phyloP scores from a whole-genome alignment of 2,888 invertebrate species.

The Leptopilina syphax region DNA sequence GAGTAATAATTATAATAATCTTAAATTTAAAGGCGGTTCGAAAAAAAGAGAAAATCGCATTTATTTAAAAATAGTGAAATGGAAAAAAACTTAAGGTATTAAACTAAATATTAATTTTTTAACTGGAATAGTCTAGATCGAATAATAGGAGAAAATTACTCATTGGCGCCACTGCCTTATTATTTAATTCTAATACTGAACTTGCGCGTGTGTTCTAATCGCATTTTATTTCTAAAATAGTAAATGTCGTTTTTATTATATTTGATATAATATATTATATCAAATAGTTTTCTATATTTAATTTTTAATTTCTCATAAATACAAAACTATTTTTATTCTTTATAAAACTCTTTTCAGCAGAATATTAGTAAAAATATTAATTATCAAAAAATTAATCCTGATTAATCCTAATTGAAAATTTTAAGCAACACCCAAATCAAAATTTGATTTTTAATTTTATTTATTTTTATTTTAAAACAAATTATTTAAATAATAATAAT shows the following conservation, averaged over 20 bases:
- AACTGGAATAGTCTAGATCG: slow-evolving; percentile 11
- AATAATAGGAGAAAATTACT: slow-evolving; percentile 15
- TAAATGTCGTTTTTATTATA: not conserved
- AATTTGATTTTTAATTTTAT: too few species aligned
- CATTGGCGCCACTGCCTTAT: slow-evolving; percentile 15
- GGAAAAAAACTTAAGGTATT: not conserved
- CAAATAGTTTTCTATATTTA: not conserved
- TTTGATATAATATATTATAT: not conserved
- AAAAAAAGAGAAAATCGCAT: not conserved
- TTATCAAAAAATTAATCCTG: too few species aligned
- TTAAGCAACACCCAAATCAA: too few species aligned
- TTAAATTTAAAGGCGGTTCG: too few species aligned
- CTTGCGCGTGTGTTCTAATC: not conserved
- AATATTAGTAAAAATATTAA: too few species aligned
- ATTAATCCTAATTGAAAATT: too few species aligned
- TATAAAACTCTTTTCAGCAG: too few species aligned
- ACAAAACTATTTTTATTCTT: too few species aligned
- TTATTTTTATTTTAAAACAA: too few species aligned
- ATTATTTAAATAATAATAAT: too few species aligned
- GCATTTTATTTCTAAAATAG: not conserved
- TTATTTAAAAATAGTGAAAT: slow-evolving; percentile 1
- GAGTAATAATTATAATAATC: too few species aligned
- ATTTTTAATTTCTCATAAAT: too few species aligned
- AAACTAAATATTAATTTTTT: not conserved
- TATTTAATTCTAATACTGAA: not conserved